Conservation (phyloP, 1,140 invertebrate species). For the Drosophila melanica region DNA sequence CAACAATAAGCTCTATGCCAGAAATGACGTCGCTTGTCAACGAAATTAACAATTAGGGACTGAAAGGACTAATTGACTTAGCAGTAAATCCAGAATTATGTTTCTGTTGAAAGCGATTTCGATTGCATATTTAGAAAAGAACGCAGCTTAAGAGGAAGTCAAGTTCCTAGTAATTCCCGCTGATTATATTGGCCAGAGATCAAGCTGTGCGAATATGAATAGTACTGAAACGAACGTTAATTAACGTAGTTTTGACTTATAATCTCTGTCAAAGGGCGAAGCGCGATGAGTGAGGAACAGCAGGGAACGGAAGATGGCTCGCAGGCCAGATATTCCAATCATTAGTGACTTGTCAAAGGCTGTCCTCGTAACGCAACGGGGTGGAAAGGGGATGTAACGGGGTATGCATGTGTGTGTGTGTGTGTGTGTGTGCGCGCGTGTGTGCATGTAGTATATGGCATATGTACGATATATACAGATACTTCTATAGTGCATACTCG, state of each 20-base stretch:
- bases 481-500: background rate
- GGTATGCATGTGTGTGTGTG: background rate
- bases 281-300: background rate
- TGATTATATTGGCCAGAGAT: background rate
- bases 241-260: background rate
- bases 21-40: too few species aligned
- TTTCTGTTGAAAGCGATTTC: too few species aligned
- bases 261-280: constrained; percentile 1
- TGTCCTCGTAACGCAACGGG: constrained; percentile 1
- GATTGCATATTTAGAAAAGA: background rate
- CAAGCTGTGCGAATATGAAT: background rate
- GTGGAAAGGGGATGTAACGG: background rate
- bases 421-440: too few species aligned
- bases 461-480: background rate
- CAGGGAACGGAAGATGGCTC: background rate
- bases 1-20: too few species aligned
- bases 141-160: background rate
- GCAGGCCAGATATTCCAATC: constrained; percentile 21
- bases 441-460: constrained; percentile 8
- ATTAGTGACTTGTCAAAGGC: constrained; percentile 30
- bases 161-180: background rate
- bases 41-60: too few species aligned
- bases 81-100: too few species aligned
- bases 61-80: too few species aligned
- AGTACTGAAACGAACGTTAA: constrained; percentile 7